Conservation (phyloP, 2,797 vertebrate species). For the Macroramphosus scolopax region DNA sequence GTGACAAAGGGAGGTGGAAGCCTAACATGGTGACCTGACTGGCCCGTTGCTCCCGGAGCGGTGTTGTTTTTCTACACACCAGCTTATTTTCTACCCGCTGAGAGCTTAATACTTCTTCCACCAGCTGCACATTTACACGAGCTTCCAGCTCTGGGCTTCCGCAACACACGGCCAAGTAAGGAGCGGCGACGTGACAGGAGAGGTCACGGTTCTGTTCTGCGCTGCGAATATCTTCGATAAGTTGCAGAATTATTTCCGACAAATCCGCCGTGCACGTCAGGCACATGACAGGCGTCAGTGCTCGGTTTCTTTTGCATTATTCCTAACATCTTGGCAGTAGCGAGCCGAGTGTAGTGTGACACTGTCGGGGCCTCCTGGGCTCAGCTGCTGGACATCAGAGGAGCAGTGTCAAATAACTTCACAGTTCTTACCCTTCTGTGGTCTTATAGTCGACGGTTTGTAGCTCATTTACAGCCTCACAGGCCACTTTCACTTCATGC, state of each 20-base stretch:
- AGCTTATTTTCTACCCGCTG: conserved; percentile 60
- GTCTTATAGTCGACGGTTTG: conserved; percentile 9
- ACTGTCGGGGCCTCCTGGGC: conserved; percentile 40
- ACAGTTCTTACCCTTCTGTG: conserved; percentile 8
- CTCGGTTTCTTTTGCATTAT: conserved; percentile 21
- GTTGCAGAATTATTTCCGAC: not conserved
- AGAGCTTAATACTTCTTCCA: conserved; percentile 60
- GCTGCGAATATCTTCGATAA: not conserved
- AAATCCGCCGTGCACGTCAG: not conserved
- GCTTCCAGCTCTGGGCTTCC: conserved; percentile 60
- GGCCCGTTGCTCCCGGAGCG: conserved; percentile 19
- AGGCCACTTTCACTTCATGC: conserved; percentile 27
- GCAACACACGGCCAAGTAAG: conserved; percentile 33
- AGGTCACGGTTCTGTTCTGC: not conserved
- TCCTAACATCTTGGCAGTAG: conserved; percentile 23
- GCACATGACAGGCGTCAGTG: not conserved
- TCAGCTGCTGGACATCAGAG: conserved; percentile 70
- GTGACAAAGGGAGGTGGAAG: conserved; percentile 9
- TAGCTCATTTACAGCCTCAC: conserved; percentile 41
- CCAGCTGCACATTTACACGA: conserved; percentile 61
- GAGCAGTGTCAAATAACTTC: conserved; percentile 64
- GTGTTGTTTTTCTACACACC: conserved; percentile 53
- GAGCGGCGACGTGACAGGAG: not conserved
- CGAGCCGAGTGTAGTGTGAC: conserved; percentile 44
- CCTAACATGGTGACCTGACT: not conserved